phyloP scores from a whole-genome alignment of 2,797 vertebrate species.

The Bradypus variegatus region DNA sequence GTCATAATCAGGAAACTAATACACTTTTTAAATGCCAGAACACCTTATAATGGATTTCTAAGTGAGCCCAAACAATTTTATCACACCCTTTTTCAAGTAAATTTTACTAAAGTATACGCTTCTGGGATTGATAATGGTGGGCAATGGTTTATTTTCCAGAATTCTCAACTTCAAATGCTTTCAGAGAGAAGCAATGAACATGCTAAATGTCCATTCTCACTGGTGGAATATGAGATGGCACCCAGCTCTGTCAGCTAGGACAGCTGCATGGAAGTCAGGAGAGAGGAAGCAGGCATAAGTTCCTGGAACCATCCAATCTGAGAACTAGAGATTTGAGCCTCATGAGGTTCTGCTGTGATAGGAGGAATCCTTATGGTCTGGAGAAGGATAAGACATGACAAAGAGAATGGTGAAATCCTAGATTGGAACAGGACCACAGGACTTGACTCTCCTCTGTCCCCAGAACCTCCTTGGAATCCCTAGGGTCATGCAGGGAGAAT shows the following conservation, averaged over 20 bases:
- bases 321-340: neutral
- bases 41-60: neutral
- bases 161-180: neutral
- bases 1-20: constrained; percentile 26
- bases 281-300: neutral
- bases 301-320: neutral
- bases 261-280: neutral
- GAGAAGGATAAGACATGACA: neutral
- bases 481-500: neutral
- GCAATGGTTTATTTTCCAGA: neutral
- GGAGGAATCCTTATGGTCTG: neutral
- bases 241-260: neutral
- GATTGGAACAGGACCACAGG: neutral
- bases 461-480: neutral
- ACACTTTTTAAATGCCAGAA: neutral
- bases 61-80: neutral
- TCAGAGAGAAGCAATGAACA: neutral
- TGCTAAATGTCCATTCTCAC: no score
- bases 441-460: neutral
- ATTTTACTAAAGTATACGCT: neutral
- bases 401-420: neutral
- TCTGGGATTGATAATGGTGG: neutral
- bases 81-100: neutral
- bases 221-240: neutral
- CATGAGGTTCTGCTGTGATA: rapidly evolving